Evolutionary conservation across 2,888 invertebrate species (phyloP), one percentile per base, ranked within the genome.

Genomic region (Tanytarsus gracilentus): DNA sequence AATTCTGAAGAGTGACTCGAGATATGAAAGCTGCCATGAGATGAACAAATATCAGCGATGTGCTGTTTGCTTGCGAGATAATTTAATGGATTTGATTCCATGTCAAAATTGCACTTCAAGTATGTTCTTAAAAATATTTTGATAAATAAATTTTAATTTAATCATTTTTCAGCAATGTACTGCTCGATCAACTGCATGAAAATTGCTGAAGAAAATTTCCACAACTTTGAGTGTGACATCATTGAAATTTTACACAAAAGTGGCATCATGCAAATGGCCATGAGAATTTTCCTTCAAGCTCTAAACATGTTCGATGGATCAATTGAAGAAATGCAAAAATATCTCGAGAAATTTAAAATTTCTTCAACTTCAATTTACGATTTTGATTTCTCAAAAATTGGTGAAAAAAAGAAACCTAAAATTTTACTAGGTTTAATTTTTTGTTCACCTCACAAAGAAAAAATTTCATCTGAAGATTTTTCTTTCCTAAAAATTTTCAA

Each of bases 1-100:
- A 6, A 69, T 95, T 29, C 83, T 81, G 1, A 75, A 85, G 49
- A 94, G 95, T 72, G 77, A 83, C 61, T 86, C 92, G 0, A 92
- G 83, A 69, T 77, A 81, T 23, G 76, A 79, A 2, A 73, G 83
- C 1, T 64, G 73, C 11, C 64, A 73, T 53, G 68, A 72, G 61
- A 69, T 70, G n/a, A 70, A 70, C 69, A 70, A 69, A 23, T 74
- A 72, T 51, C 70, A 71, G 55, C 68, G 73, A 18, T 74, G 74
- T 63, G 68, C 71, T 48, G 70, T 70, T 56, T 74, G 74, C 62
- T 70, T 71, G 62, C 66, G 65, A 64, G 73, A 73, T 64, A 72
- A 71, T 59, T 69, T 67, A 58, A 63, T 72, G 33, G 72, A 71
- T 30, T 66, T 73, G 4, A 55, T 55, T 26, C 55, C 55, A 8